A percentile compares a stretch with the other conserved stretches of the same genome.
These are phyloP conservation scores for Himalopsyche japonica DNA, from an alignment of 2,888 invertebrate species.

Conservation along the genomic window DNA sequence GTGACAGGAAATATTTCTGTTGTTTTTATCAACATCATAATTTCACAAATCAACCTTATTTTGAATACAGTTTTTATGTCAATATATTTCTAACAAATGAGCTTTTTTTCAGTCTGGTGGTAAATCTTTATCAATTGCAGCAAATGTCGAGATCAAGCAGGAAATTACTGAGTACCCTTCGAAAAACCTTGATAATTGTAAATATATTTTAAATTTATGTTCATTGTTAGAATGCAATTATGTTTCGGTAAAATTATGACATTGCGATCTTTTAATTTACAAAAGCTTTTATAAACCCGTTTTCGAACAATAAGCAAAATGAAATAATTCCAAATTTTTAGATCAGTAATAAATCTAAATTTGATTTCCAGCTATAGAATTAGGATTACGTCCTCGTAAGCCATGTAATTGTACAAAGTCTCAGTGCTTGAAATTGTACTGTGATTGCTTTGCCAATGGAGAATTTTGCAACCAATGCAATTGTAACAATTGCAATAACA, in stretches of 20 bases:
- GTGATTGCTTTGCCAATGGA: conserved; percentile 99
- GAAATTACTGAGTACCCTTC: conserved; percentile 22
- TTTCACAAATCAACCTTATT: too few relatives aligned
- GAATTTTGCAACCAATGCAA: conserved; percentile 98
- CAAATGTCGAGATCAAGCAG: conserved; percentile 43
- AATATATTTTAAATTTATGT: background rate
- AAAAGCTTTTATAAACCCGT: too few relatives aligned
- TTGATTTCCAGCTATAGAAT: conserved; percentile 44
- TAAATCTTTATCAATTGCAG: conserved; percentile 27
- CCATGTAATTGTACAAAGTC: conserved; percentile 99
- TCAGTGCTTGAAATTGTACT: conserved; percentile 96
- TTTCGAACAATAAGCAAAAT: background rate
- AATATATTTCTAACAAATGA: background rate
- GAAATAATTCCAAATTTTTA: background rate
- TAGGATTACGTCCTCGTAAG: conserved; percentile 73
- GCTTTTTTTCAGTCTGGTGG: conserved; percentile 37
- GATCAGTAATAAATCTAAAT: background rate
- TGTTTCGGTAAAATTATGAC: background rate
- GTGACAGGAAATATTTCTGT: too few relatives aligned
- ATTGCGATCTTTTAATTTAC: background rate
- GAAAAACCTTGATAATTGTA: conserved; percentile 30
- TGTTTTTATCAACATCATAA: too few relatives aligned
- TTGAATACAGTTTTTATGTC: too few relatives aligned
- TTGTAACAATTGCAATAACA: conserved; percentile 96
- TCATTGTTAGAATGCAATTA: background rate